These are phyloP conservation scores for Pasiphila rectangulata DNA, from an alignment of 2,888 invertebrate species.

Conservation along the genomic window DNA sequence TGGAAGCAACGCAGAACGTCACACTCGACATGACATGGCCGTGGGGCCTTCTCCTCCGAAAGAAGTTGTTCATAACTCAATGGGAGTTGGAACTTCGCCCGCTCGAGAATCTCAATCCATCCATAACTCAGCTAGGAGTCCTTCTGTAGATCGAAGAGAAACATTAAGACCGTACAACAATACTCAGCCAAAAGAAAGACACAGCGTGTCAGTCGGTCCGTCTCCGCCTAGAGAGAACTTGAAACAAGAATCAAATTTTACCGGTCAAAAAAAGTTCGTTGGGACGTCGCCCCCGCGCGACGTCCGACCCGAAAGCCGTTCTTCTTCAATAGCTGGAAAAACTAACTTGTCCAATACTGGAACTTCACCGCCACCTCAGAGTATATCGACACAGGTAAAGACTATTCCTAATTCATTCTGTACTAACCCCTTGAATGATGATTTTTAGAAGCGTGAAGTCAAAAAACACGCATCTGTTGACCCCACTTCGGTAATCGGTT, in stretches of 20 bases:
- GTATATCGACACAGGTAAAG: constrained; percentile 90
- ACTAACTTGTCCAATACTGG: constrained; percentile 83
- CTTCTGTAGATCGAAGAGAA: constrained; percentile 34
- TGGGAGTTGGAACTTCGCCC: constrained; percentile 36
- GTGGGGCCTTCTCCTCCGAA: constrained; percentile 70
- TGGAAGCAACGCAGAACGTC: constrained; percentile 32
- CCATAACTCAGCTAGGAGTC: constrained; percentile 11
- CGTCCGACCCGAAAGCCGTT: constrained; percentile 38
- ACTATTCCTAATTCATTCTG: not conserved
- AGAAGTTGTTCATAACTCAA: constrained; percentile 37
- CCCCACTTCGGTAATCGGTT: too few relatives aligned
- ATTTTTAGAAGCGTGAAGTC: too few relatives aligned
- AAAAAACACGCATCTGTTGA: too few relatives aligned
- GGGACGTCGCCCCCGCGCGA: constrained; percentile 76
- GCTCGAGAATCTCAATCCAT: constrained; percentile 2
- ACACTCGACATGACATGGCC: constrained; percentile 59
- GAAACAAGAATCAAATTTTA: constrained; percentile 25
- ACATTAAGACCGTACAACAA: constrained; percentile 41
- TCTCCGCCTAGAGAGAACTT: constrained; percentile 23
- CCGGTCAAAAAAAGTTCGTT: constrained; percentile 64
- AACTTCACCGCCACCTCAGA: constrained; percentile 93
- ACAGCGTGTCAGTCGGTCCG: constrained; percentile 46
- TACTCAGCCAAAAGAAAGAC: constrained; percentile 36
- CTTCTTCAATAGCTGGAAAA: constrained; percentile 44
- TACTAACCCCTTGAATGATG: too few relatives aligned